Conservation (phyloP, 2,113 vertebrate genomes). For the Aix galericulata region DNA sequence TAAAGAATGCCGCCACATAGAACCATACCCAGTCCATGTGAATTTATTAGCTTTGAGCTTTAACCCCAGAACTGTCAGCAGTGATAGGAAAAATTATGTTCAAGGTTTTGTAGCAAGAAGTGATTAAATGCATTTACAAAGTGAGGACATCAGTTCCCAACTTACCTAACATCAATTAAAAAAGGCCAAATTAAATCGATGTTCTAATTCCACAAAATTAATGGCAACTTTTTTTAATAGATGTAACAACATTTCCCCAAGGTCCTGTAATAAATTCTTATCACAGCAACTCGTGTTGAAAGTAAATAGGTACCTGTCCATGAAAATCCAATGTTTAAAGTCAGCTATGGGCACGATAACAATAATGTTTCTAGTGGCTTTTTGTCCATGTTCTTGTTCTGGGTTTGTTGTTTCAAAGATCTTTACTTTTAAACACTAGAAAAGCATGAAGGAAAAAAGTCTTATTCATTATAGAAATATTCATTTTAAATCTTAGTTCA, state of each 20-base stretch:
- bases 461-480: not conserved
- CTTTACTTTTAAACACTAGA: not conserved
- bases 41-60: constrained; percentile 68
- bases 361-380: not conserved
- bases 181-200: constrained; percentile 73
- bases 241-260: constrained; percentile 73
- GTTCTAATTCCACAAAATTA: constrained; percentile 77
- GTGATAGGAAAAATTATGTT: constrained; percentile 48
- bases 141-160: constrained; percentile 72
- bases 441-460: not conserved
- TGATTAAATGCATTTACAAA: constrained; percentile 73
- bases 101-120: constrained; percentile 61
- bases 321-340: constrained; percentile 49
- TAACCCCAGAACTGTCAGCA: constrained; percentile 66
- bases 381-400: not conserved
- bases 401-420: not conserved
- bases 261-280: constrained; percentile 76
- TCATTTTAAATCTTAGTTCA: not conserved
- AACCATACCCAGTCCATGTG: not conserved
- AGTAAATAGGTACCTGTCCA: constrained; percentile 61
- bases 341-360: not conserved
- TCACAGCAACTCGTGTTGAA: constrained; percentile 52
- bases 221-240: constrained; percentile 76
- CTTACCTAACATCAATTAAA: constrained; percentile 76
- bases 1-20: not conserved